These are phyloP conservation scores for Rhodeus uyekii DNA, from an alignment of 2,797 vertebrate species.

Conservation along the genomic window DNA sequence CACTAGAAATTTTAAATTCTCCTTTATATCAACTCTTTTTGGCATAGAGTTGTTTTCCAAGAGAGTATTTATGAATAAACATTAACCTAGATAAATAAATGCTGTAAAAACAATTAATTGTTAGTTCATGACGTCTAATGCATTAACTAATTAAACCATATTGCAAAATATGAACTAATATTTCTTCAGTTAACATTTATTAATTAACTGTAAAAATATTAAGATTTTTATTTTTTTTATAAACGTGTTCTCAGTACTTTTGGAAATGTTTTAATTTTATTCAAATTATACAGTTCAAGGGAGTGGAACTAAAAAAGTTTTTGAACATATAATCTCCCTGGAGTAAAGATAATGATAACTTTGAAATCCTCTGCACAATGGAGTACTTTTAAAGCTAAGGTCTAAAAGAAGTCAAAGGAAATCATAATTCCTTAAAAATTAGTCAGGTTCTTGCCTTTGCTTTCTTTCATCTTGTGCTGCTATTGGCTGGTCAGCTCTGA, in stretches of 20 bases:
- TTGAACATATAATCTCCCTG: conserved; percentile 10
- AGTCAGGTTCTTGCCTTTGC: not conserved
- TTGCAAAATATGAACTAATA: not conserved
- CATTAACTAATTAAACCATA: not conserved
- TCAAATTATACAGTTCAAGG: conserved; percentile 4
- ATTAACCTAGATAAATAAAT: not conserved
- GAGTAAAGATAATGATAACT: conserved; percentile 31
- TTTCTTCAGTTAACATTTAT: not conserved
- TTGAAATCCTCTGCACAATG: conserved; percentile 21
- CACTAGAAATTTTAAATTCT: not conserved
- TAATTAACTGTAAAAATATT: not conserved
- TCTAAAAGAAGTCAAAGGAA: conserved; percentile 22
- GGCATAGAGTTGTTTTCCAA: not conserved
- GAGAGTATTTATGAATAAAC: not conserved
- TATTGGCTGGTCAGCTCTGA: conserved; percentile 33
- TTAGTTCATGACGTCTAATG: not conserved
- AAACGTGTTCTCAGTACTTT: not conserved
- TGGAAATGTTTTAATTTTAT: conserved; percentile 13
- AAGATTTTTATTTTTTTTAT: not conserved
- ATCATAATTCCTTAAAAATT: conserved; percentile 26
- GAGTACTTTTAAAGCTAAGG: conserved; percentile 8
- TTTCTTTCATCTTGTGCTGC: conserved; percentile 41
- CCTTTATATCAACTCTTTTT: not conserved
- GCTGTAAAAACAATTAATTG: not conserved
- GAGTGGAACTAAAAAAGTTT: conserved; percentile 1